Conservation (phyloP, 2,113 vertebrate genomes). For the Origma solitaria region DNA sequence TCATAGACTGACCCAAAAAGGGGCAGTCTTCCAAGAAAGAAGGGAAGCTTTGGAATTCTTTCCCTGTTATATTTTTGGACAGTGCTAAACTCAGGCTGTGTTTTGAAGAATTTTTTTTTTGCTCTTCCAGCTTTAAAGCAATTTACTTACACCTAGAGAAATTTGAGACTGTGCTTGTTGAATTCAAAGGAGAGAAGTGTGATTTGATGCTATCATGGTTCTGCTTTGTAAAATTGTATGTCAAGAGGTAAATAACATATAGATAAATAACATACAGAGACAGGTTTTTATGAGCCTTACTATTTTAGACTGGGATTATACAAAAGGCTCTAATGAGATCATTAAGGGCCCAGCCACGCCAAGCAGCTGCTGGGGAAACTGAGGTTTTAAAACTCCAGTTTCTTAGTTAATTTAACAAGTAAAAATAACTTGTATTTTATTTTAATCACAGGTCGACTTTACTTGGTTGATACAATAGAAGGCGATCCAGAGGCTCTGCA, state of each 20-base stretch:
- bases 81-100: neutral
- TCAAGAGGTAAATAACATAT: neutral
- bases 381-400: neutral
- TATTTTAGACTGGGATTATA: neutral
- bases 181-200: neutral
- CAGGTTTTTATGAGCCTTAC: neutral
- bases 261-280: neutral
- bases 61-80: neutral
- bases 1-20: neutral
- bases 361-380: neutral
- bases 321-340: neutral
- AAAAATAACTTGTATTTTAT: neutral
- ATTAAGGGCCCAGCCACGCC: neutral
- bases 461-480: conserved; percentile 62
- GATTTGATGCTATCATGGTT: neutral
- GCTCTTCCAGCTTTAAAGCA: neutral
- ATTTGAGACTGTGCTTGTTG: neutral
- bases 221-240: neutral
- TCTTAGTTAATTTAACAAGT: neutral
- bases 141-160: neutral
- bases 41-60: neutral
- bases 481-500: conserved; percentile 28
- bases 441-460: neutral
- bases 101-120: neutral
- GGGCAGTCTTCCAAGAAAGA: neutral